phyloP scores from a whole-genome alignment of 2,888 invertebrate genomes.

The Beris chalybata region DNA sequence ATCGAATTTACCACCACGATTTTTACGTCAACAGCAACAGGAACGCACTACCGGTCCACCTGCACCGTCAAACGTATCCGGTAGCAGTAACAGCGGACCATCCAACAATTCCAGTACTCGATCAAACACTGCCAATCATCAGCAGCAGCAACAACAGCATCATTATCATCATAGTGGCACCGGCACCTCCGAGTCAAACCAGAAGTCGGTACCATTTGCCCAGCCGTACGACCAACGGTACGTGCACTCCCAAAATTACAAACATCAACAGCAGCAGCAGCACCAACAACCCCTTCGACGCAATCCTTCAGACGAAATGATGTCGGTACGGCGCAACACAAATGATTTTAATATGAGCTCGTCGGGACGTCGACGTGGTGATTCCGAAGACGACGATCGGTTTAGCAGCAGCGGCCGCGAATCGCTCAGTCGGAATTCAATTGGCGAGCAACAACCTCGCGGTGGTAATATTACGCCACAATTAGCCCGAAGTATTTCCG shows the following conservation, averaged over 20 bases:
- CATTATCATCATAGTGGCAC: slow-evolving; percentile 35
- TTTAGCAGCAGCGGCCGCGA: slow-evolving; percentile 42
- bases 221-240: slow-evolving; percentile 48
- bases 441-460: slow-evolving; percentile 43
- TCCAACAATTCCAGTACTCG: slow-evolving; percentile 29
- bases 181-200: slow-evolving; percentile 31
- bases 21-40: slow-evolving; percentile 72
- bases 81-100: slow-evolving; percentile 37
- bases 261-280: slow-evolving; percentile 39
- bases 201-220: slow-evolving; percentile 44
- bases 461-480: slow-evolving; percentile 41
- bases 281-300: slow-evolving; percentile 37
- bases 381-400: slow-evolving; percentile 46
- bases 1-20: slow-evolving; percentile 82
- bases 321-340: slow-evolving; percentile 22
- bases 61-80: slow-evolving; percentile 20
- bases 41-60: slow-evolving; percentile 36
- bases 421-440: slow-evolving; percentile 40
- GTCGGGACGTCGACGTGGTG: slow-evolving; percentile 38
- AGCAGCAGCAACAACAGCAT: slow-evolving; percentile 34
- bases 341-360: slow-evolving; percentile 3
- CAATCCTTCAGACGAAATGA: slow-evolving; percentile 41
- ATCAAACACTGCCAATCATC: slow-evolving; percentile 44
- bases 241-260: slow-evolving; percentile 41
- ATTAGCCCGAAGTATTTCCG: slow-evolving; percentile 56